A percentile compares a stretch with the other conserved stretches of the same genome.
These are phyloP conservation scores for Drosophila basisetae DNA, from an alignment of 2,888 invertebrate species.

Conservation along the genomic window DNA sequence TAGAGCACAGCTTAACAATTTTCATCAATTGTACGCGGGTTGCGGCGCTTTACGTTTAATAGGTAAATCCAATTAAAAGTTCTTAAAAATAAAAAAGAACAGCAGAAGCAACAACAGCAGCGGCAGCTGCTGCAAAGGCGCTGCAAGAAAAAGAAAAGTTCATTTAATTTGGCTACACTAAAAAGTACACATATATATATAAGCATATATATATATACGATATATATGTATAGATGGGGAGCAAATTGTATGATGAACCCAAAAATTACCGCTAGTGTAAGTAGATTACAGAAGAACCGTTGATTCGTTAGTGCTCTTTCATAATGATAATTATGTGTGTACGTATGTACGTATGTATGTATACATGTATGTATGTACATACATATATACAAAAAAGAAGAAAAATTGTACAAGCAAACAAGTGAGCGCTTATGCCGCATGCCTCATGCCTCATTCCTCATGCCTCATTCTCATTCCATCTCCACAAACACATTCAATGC, in stretches of 20 bases:
- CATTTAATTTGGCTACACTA: slow-evolving; percentile 58
- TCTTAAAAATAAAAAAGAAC: slow-evolving; percentile 43
- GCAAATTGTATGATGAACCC: slow-evolving; percentile 44
- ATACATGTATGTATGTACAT: not conserved
- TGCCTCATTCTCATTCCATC: not conserved
- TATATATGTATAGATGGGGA: not conserved
- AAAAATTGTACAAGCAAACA: slow-evolving; percentile 18
- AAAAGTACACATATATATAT: not conserved
- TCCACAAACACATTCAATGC: slow-evolving; percentile 18
- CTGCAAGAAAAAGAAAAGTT: slow-evolving; percentile 53
- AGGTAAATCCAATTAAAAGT: slow-evolving; percentile 72
- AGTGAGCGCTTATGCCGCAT: slow-evolving; percentile 5
- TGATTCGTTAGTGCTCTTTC: slow-evolving; percentile 42
- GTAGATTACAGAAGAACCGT: slow-evolving; percentile 66
- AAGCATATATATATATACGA: not conserved
- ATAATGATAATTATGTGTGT: slow-evolving; percentile 43
- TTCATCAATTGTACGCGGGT: slow-evolving; percentile 66
- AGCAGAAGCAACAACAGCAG: slow-evolving; percentile 1
- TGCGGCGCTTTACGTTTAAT: slow-evolving; percentile 56
- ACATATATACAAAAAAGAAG: not conserved
- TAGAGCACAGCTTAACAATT: slow-evolving; percentile 70
- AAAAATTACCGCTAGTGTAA: slow-evolving; percentile 63
- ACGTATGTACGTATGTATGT: not conserved
- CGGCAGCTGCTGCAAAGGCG: slow-evolving; percentile 18
- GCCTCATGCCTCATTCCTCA: too few relatives aligned